Evolutionary conservation across 2,113 vertebrate genomes (phyloP), one percentile per base, ranked within the genome.

Genomic region (Myotis yumanensis): DNA sequence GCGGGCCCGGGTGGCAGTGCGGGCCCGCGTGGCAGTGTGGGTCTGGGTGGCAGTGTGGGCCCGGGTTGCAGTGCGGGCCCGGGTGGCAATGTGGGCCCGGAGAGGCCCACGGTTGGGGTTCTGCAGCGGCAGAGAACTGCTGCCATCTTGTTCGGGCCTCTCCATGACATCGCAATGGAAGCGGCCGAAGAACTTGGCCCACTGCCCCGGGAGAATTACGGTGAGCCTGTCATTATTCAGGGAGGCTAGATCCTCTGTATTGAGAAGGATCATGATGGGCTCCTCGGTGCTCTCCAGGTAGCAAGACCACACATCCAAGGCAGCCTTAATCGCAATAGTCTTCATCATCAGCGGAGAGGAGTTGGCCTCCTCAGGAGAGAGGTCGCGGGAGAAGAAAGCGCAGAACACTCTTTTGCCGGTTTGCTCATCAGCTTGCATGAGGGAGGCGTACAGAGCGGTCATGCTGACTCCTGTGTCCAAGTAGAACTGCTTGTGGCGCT

Each of bases 221-320:
- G 97, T 97, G 96, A 97, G 96, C 97, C 96, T 95, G 97, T 97
- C 95, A 95, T 97, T 95, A 72, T 97, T 97, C 96, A 97, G 96
- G 71, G 97, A 97, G 96, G 97, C 90, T 15, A 97, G 97, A 93
- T 97, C 96, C 97, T 97, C 95, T 28, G 86, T 91, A 79, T 93
- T 94, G 75, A 97, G 93, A 92, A 96, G 97, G 95, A 97, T 96
- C 96, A 97, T 96, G 96, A 97, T 96, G 89, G 97, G 96, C 97
- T 97, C 95, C 96, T 97, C 97, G 95, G 92, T 96, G 96, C 96
- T 97, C 96, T 97, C 97, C 96, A 97, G 97, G 96, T 97, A 97
- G 95, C 83, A 96, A 12, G 83, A 68, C 96, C 97, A 97, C 95
- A 96, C 97, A 71, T 23, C 72, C 84, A 97, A 96, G 96, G 97